Percentiles rank a stretch among this genome's conserved stretches.
These are phyloP conservation scores for Geothlypis trichas DNA, from an alignment of 2,113 vertebrate genomes.

Conservation along the genomic window DNA sequence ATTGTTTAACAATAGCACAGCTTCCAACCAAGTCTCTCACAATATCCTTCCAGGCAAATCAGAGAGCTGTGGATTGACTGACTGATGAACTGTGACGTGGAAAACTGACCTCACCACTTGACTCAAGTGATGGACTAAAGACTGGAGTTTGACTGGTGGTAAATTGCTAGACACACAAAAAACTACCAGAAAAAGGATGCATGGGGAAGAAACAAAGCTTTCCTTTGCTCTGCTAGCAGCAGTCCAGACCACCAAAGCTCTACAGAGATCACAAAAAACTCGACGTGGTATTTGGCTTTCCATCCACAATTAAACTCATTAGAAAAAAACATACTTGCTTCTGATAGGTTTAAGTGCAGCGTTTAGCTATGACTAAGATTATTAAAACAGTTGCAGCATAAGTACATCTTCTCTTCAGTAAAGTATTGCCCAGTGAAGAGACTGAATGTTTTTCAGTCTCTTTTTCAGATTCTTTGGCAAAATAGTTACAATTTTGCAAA, in stretches of 20 bases:
- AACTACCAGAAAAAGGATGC: not conserved
- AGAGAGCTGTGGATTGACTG: not conserved
- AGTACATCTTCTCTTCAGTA: not conserved
- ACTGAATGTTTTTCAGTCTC: not conserved
- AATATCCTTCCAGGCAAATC: not conserved
- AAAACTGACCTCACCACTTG: not conserved
- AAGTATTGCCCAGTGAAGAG: not conserved
- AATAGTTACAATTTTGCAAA: not conserved
- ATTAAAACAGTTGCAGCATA: not conserved
- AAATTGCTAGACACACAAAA: not conserved
- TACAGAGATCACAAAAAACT: not conserved
- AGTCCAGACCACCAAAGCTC: not conserved
- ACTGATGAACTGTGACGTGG: not conserved
- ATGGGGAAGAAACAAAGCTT: not conserved
- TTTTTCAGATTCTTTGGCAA: not conserved
- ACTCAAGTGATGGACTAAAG: not conserved
- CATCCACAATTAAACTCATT: not conserved
- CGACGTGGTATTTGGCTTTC: not conserved
- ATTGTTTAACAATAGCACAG: not conserved
- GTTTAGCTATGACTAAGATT: not conserved
- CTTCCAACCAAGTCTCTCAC: not conserved
- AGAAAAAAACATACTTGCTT: not conserved
- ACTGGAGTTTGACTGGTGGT: not conserved
- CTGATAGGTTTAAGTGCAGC: not conserved
- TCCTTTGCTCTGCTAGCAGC: not conserved